Percentiles rank a stretch among this genome's conserved stretches.
phyloP scores from a whole-genome alignment of 2,888 invertebrate genomes.

The Drosophila recens region DNA sequence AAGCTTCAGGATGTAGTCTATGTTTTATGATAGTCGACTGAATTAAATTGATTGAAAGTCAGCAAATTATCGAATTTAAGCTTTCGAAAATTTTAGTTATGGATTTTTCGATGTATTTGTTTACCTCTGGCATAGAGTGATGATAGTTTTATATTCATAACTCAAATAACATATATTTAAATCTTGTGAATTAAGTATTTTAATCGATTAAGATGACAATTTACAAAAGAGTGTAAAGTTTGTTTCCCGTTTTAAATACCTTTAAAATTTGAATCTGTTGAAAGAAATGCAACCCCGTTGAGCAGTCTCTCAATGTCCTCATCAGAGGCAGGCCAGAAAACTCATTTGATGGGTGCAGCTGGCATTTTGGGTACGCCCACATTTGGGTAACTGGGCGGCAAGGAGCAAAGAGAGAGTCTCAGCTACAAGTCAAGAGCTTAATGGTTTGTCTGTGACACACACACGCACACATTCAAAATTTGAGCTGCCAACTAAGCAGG shows the following conservation, averaged over 20 bases:
- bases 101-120: no score
- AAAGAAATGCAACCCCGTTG: conserved; percentile 11
- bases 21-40: no score
- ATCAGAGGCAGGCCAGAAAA: conserved; percentile 20
- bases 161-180: no score
- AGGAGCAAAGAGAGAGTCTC: conserved; percentile 3
- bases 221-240: background rate
- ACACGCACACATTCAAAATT: conserved; percentile 28
- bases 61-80: no score
- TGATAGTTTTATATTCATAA: no score
- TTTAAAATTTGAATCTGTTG: conserved; percentile 14
- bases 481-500: conserved; percentile 48
- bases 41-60: no score
- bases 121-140: no score
- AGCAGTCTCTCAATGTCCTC: conserved; percentile 18
- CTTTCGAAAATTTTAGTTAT: no score
- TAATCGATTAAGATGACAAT: background rate
- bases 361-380: conserved; percentile 30
- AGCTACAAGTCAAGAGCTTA: conserved; percentile 67
- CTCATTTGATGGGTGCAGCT: conserved; percentile 45
- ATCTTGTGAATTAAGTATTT: no score
- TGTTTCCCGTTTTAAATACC: conserved; percentile 18
- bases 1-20: no score
- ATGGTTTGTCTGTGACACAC: conserved; percentile 62
- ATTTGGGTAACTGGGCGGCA: background rate